These are phyloP conservation scores for Rissa tridactyla DNA, from an alignment of 2,113 vertebrate species.

Conservation along the genomic window DNA sequence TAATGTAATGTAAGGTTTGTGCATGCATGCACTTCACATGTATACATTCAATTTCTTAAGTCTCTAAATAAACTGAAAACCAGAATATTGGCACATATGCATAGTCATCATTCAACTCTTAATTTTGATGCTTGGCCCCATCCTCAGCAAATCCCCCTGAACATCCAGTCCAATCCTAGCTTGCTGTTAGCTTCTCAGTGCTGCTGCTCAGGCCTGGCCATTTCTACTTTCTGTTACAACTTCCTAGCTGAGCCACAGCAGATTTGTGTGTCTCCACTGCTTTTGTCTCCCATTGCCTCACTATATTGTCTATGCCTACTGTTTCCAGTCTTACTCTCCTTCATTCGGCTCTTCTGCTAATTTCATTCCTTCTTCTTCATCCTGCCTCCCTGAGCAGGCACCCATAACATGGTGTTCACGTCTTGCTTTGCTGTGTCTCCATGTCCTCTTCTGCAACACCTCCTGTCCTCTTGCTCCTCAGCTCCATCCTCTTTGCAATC, in stretches of 20 bases:
- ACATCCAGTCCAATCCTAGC: not conserved
- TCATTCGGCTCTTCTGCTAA: not conserved
- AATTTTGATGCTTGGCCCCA: not conserved
- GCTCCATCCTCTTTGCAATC: not conserved
- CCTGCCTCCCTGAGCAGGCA: not conserved
- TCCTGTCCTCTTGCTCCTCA: not conserved
- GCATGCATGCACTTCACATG: not conserved
- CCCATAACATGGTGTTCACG: rapidly evolving
- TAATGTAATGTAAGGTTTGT: not conserved
- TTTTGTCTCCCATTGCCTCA: not conserved
- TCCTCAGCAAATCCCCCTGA: not conserved
- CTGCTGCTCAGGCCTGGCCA: not conserved
- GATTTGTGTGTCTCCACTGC: not conserved
- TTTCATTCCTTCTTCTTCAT: not conserved
- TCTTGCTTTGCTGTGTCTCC: not conserved
- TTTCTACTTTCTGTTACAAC: not conserved
- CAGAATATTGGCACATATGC: not conserved
- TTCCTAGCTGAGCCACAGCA: rapidly evolving
- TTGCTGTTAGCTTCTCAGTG: not conserved
- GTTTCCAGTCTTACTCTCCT: not conserved
- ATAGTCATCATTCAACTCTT: not conserved
- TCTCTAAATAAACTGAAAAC: not conserved
- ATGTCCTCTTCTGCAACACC: not conserved
- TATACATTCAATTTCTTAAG: not conserved
- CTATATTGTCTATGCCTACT: not conserved